phyloP scores from a whole-genome alignment of 2,888 invertebrate genomes.

The Eubasilissa splendida region DNA sequence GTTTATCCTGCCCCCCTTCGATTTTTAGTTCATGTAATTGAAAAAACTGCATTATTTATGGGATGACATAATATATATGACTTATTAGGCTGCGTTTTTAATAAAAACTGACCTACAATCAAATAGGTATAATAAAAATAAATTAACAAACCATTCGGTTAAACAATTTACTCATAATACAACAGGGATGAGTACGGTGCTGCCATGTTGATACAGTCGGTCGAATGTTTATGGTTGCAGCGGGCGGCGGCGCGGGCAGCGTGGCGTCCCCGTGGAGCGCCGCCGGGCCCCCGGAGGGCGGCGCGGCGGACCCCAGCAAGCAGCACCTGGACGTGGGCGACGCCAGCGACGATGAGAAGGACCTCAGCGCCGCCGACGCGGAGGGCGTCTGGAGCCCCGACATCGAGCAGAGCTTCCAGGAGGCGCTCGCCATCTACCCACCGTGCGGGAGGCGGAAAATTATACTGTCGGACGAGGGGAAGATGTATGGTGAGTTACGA shows the following conservation, averaged over 20 bases:
- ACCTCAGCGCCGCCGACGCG: conserved; percentile 96
- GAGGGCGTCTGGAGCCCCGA: conserved; percentile 99
- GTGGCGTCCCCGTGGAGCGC: conserved; percentile 98
- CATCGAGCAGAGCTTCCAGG: conserved; percentile 99
- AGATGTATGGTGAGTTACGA: conserved; percentile 98
- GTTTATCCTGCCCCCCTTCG: too few relatives aligned
- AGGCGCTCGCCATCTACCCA: conserved; percentile 99
- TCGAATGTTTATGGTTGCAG: conserved; percentile 58
- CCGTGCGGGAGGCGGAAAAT: conserved; percentile 99
- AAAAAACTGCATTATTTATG: too few relatives aligned
- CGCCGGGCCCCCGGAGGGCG: conserved; percentile 71
- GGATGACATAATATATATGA: too few relatives aligned
- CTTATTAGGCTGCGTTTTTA: too few relatives aligned
- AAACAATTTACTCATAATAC: too few relatives aligned
- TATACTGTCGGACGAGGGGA: conserved; percentile 99
- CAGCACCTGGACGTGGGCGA: conserved; percentile 94
- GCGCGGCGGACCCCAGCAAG: conserved; percentile 90
- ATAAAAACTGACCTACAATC: too few relatives aligned
- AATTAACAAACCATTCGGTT: too few relatives aligned
- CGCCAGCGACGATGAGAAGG: conserved; percentile 86
- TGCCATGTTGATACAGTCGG: conserved; percentile 56
- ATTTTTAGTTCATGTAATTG: too few relatives aligned
- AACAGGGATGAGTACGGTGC: conserved; percentile 21
- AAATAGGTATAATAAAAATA: too few relatives aligned
- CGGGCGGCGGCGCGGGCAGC: conserved; percentile 75